These are phyloP conservation scores for Euleptes europaea DNA, from an alignment of 2,113 vertebrate genomes.

Conservation along the genomic window DNA sequence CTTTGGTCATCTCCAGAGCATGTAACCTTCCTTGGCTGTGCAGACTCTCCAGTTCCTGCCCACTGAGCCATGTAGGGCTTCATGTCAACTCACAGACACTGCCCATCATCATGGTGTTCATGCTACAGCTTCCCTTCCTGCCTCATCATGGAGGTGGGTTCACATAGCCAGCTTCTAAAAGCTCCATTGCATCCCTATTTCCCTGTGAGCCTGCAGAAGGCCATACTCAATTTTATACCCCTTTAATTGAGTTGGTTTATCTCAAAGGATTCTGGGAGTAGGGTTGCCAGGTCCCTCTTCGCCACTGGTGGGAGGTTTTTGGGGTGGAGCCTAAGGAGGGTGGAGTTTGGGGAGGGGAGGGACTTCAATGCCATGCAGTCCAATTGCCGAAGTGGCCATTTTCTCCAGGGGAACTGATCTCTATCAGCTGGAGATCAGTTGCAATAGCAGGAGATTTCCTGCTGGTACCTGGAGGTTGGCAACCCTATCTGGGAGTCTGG, in stretches of 20 bases:
- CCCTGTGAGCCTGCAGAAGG: background rate
- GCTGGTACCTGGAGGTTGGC: no score
- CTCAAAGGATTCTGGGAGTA: background rate
- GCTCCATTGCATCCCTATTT: background rate
- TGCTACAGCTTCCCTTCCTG: background rate
- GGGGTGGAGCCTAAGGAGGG: no score
- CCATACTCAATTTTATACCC: background rate
- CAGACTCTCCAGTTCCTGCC: background rate
- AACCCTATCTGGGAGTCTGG: background rate
- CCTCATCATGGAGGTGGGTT: background rate
- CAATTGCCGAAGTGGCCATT: no score
- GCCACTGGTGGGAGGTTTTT: no score
- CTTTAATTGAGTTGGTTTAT: background rate
- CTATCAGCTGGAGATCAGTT: no score
- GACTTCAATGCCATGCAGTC: no score
- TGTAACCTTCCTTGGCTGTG: background rate
- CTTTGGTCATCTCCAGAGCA: background rate
- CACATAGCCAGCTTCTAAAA: background rate
- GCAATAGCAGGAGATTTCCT: no score
- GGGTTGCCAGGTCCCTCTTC: no score
- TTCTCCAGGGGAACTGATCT: no score
- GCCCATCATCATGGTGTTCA: background rate
- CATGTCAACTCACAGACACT: background rate
- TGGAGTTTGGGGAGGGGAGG: no score
- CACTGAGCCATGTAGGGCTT: background rate